These are phyloP conservation scores for Rynchops niger DNA, from an alignment of 2,113 vertebrate genomes.

Conservation along the genomic window DNA sequence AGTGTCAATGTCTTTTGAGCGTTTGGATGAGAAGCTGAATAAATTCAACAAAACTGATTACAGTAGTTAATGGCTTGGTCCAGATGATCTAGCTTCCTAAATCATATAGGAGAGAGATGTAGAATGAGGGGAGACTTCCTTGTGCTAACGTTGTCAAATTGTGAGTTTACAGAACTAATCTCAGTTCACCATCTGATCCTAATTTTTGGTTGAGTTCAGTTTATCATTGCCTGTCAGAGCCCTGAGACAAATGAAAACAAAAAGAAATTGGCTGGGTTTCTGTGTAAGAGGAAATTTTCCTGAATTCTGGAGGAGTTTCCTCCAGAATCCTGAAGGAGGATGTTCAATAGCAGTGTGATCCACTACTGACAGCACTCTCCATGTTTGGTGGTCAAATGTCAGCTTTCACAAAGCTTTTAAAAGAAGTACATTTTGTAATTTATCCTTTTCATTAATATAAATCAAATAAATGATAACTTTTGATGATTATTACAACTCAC, in stretches of 20 bases:
- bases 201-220: not conserved
- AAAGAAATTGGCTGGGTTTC: not conserved
- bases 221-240: slow-evolving; percentile 10
- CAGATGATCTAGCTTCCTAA: not conserved
- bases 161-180: not conserved
- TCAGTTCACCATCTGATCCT: slow-evolving; percentile 4
- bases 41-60: not conserved
- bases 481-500: not conserved
- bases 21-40: slow-evolving; percentile 2
- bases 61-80: slow-evolving; percentile 3
- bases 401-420: not conserved
- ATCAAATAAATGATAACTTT: not conserved
- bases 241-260: slow-evolving; percentile 2
- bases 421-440: not conserved
- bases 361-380: not conserved
- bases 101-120: not conserved
- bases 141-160: not conserved
- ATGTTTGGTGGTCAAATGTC: not conserved
- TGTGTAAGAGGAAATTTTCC: not conserved
- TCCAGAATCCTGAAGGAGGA: not conserved
- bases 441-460: not conserved
- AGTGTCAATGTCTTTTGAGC: not conserved
- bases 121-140: not conserved
- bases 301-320: not conserved
- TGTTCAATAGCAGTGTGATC: not conserved